phyloP scores from a whole-genome alignment of 1,140 invertebrate genomes.

The Sitophilus oryzae region DNA sequence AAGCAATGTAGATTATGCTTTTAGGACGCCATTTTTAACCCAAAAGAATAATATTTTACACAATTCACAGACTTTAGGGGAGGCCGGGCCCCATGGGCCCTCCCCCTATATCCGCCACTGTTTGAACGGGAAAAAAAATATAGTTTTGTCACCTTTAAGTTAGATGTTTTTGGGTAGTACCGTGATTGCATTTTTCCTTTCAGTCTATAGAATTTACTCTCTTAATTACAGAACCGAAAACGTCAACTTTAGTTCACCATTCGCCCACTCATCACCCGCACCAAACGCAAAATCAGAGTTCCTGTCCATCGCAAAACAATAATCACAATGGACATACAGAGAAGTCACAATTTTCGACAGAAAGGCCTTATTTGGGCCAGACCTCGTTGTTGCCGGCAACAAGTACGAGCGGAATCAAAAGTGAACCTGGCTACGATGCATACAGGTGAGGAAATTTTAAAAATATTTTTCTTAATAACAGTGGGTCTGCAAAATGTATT shows the following conservation, averaged over 20 bases:
- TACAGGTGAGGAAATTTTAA: conserved; percentile 25
- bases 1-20: too few relatives aligned
- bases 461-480: neutral
- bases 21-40: too few relatives aligned
- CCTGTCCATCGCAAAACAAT: conserved; percentile 18
- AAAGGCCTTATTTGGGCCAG: conserved; percentile 47
- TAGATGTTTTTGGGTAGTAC: too few relatives aligned
- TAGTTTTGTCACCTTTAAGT: too few relatives aligned
- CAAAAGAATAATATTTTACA: too few relatives aligned
- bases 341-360: conserved; percentile 28
- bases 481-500: too few relatives aligned
- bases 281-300: conserved; percentile 26
- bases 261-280: conserved; percentile 25
- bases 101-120: too few relatives aligned
- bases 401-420: conserved; percentile 37
- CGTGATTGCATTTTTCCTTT: too few relatives aligned
- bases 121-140: too few relatives aligned
- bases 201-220: too few relatives aligned
- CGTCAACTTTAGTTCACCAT: conserved; percentile 33
- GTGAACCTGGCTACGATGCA: conserved; percentile 43
- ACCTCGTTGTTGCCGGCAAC: conserved; percentile 47
- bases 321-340: conserved; percentile 31
- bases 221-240: conserved; percentile 12
- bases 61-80: too few relatives aligned
- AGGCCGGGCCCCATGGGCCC: too few relatives aligned